These are phyloP conservation scores for Drosophila putrida DNA, from an alignment of 2,888 invertebrate species.

Conservation along the genomic window DNA sequence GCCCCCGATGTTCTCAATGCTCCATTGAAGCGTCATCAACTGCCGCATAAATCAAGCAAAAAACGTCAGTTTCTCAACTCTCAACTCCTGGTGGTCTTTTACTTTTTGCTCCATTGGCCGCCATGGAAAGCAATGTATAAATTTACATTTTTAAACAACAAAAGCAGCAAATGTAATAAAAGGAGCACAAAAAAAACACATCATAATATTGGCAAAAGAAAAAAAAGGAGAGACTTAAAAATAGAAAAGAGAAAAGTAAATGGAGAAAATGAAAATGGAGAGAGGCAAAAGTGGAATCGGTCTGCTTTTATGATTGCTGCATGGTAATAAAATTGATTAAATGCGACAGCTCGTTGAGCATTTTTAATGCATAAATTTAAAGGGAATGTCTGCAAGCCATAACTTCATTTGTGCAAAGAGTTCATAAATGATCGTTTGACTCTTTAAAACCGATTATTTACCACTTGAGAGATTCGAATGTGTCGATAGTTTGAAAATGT, in stretches of 20 bases:
- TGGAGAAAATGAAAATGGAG: background rate
- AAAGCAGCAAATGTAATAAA: conserved; percentile 64
- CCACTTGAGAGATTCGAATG: background rate
- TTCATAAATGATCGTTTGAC: conserved; percentile 6
- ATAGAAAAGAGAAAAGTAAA: conserved; percentile 7
- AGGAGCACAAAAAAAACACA: conserved; percentile 34
- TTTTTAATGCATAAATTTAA: conserved; percentile 77
- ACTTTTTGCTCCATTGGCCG: conserved; percentile 22
- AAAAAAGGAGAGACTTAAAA: conserved; percentile 17
- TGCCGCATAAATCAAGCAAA: conserved; percentile 74
- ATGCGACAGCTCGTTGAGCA: conserved; percentile 67
- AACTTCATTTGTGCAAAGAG: background rate
- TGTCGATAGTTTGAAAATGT: conserved; percentile 26
- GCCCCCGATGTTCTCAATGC: conserved; percentile 20
- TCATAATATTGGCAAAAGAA: conserved; percentile 34
- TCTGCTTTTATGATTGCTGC: conserved; percentile 63
- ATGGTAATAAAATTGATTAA: conserved; percentile 83
- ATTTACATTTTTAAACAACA: conserved; percentile 77
- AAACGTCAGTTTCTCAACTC: conserved; percentile 56
- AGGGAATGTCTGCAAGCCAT: conserved; percentile 22
- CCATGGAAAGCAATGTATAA: conserved; percentile 68
- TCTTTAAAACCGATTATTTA: conserved; percentile 23
- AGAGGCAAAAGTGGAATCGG: conserved; percentile 23
- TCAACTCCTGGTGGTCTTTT: conserved; percentile 1
- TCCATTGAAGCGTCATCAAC: conserved; percentile 78